Evolutionary conservation across 1,140 invertebrate species (phyloP), one percentile per base, ranked within the genome.

Genomic region (Zophobas morio): DNA sequence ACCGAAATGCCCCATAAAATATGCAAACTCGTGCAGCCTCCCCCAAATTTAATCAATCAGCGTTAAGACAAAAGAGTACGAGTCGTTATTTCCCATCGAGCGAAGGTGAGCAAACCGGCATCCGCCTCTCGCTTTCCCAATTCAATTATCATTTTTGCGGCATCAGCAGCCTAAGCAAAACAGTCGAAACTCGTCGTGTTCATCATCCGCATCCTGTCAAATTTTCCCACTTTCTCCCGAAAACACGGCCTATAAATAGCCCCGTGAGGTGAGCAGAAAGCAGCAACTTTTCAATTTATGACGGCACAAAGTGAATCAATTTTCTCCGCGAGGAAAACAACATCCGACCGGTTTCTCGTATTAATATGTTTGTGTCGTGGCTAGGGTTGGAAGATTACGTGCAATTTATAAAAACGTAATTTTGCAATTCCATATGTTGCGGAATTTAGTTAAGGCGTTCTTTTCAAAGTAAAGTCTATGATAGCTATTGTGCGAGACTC

Each of bases 271-370:
- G 37, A 3, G 56, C 34, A 60, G 42, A 60, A 37, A 39, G 34
- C 56, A 35, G 56, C 56, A 60, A 35, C 56, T 60, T 60, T 60
- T 60, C 56, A 60, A 60, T 60, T 60, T 60, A 60, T 60, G 56
- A 60, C 36, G 56, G 56, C 56, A 60, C 3, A 60, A 60, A 60
- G 56, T 39, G 56, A 60, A 60, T 60, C 56, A 60, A 60, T 60
- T 60, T 60, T 60, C 56, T 60, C 35, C 36, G 56, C 3, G 42
- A 3, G 20, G 20, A 20, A 20, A 20, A 46, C 3, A 46, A 46
- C 42, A 46, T 8, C 42, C 42, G 36, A 60, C 56, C n/a, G 34
- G 35, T 60, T 60, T 60, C 56, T 60, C 35, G 36, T 60, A 60
- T 60, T 60, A 60, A 60, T 60, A 60, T 60, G 37, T 60, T 60